phyloP scores from a whole-genome alignment of 2,888 invertebrate species.

The Hypercompe scribonia region DNA sequence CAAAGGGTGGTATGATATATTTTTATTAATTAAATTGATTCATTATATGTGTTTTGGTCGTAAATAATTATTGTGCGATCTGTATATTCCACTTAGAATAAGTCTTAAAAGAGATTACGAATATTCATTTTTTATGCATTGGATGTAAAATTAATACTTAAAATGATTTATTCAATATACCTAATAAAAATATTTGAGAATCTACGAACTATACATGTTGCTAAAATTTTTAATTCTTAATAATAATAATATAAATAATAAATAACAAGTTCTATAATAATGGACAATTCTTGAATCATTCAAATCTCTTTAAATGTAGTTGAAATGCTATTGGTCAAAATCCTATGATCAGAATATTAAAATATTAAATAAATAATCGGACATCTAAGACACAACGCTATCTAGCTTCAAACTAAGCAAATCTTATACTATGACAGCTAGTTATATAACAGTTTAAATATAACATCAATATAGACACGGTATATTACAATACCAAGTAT shows the following conservation, averaged over 20 bases:
- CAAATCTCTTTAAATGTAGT: neutral
- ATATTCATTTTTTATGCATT: neutral
- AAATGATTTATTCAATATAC: neutral
- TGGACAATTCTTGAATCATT: neutral
- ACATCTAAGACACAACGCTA: too few species aligned
- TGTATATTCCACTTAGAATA: too few species aligned
- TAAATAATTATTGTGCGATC: neutral
- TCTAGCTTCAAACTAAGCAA: too few species aligned
- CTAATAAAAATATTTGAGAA: neutral
- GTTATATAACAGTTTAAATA: too few species aligned
- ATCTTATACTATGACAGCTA: too few species aligned
- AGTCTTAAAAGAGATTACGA: neutral
- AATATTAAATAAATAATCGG: too few species aligned
- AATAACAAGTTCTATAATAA: neutral
- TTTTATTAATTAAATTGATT: conserved; percentile 61
- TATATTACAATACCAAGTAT: neutral
- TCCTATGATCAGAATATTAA: neutral
- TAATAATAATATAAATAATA: too few species aligned
- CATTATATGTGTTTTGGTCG: conserved; percentile 39
- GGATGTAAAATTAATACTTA: neutral
- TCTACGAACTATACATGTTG: neutral
- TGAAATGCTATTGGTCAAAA: neutral
- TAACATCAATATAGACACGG: neutral
- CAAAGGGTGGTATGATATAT: conserved; percentile 40
- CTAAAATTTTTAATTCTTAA: too few species aligned